A percentile compares a stretch with the other conserved stretches of the same genome.
Evolutionary conservation across 2,113 vertebrate genomes (phyloP).

Genomic region (Himantopus leucocephalus): DNA sequence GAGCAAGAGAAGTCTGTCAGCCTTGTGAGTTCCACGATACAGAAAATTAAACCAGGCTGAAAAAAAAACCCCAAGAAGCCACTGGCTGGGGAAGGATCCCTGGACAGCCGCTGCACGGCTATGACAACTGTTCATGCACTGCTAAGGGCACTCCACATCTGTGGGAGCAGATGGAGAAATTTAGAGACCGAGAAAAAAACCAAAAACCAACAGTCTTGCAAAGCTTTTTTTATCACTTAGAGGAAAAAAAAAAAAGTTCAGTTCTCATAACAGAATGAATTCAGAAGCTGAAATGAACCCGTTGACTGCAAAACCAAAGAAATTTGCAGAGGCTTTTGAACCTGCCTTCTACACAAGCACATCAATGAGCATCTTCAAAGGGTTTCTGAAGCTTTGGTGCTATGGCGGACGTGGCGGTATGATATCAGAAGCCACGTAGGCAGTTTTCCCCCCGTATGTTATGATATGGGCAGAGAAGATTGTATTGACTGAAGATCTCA

Average conservation of each 20-base stretch:
- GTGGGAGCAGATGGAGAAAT: slow-evolving; percentile 15
- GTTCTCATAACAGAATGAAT: not conserved
- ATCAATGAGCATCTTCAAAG: not conserved
- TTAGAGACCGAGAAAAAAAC: not conserved
- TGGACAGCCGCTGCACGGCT: not conserved
- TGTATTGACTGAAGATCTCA: not conserved
- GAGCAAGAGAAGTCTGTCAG: not conserved
- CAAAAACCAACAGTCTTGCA: not conserved
- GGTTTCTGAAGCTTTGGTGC: not conserved
- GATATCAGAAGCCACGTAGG: not conserved
- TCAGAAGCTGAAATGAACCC: not conserved
- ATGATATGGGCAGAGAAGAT: too few species aligned
- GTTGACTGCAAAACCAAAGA: not conserved
- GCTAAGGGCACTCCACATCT: not conserved
- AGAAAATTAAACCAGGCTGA: not conserved
- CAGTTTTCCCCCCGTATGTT: fast-evolving
- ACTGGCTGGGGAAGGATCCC: not conserved
- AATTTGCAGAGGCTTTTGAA: not conserved
- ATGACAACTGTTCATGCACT: not conserved
- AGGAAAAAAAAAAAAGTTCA: not conserved
- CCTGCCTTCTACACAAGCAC: too few species aligned
- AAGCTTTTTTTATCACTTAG: not conserved
- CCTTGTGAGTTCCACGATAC: not conserved
- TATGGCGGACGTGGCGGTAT: fast-evolving
- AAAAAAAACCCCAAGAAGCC: not conserved